A percentile compares a stretch with the other conserved stretches of the same genome.
Conservation (phyloP, 1,140 invertebrate species). For the Paracyclopina nana region DNA sequence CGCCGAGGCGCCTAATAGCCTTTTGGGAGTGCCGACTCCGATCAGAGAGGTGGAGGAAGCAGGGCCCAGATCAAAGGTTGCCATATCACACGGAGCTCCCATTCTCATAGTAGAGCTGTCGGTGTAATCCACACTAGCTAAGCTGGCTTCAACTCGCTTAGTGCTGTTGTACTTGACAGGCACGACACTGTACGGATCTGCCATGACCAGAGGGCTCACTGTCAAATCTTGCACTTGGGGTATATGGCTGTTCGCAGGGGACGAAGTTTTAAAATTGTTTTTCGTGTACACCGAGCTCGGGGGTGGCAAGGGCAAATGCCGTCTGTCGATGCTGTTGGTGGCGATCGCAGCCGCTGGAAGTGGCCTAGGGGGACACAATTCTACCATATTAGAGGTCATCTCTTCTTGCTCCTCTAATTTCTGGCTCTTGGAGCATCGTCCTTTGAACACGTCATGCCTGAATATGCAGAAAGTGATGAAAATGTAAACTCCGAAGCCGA, state of each 20-base stretch:
- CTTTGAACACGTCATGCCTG: too few species aligned
- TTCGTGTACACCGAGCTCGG: not conserved
- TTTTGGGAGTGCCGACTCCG: not conserved
- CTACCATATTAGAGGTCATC: too few species aligned
- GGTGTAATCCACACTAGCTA: not conserved
- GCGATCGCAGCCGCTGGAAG: too few species aligned
- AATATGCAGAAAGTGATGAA: too few species aligned
- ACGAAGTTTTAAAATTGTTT: not conserved
- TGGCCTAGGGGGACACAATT: too few species aligned
- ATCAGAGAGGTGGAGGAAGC: not conserved
- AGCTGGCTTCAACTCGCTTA: not conserved
- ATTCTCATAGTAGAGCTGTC: conserved; percentile 7
- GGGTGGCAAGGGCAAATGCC: too few species aligned
- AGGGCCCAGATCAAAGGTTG: conserved; percentile 26
- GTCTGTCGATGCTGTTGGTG: too few species aligned
- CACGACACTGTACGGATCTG: not conserved
- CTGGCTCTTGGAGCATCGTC: too few species aligned
- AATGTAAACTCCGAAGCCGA: too few species aligned
- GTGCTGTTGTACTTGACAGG: not conserved
- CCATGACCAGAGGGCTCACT: not conserved
- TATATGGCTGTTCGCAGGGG: not conserved
- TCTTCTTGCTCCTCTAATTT: too few species aligned
- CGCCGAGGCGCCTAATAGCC: too few species aligned
- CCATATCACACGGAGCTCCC: conserved; percentile 4
- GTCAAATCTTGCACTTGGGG: not conserved